Percentiles rank a stretch among this genome's conserved stretches.
These are phyloP conservation scores for Phainopepla nitens DNA, from an alignment of 2,113 vertebrate genomes.

Conservation along the genomic window DNA sequence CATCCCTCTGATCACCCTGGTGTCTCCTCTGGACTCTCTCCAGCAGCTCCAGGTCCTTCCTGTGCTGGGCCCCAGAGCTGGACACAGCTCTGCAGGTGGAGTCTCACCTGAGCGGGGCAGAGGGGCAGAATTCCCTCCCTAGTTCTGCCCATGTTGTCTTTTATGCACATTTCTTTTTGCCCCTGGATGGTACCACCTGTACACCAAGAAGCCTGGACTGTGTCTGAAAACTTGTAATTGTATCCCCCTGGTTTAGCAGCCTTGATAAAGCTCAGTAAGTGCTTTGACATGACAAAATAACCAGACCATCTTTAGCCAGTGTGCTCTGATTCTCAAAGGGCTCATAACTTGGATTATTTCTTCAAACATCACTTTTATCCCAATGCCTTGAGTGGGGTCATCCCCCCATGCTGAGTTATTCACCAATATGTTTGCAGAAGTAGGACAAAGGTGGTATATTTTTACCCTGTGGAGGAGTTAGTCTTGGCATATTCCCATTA, in stretches of 20 bases:
- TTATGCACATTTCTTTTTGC: background rate
- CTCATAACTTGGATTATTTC: background rate
- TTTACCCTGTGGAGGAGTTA: background rate
- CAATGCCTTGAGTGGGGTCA: background rate
- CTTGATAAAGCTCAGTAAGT: background rate
- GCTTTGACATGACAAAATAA: background rate
- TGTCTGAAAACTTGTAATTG: background rate
- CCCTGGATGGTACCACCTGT: background rate
- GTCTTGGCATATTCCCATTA: background rate
- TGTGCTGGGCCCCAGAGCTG: background rate
- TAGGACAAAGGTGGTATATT: background rate
- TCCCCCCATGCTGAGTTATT: background rate
- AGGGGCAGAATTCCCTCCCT: background rate
- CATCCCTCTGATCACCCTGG: background rate
- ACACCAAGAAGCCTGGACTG: background rate
- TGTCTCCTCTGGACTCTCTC: rapidly evolving
- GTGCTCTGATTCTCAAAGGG: background rate
- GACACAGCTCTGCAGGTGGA: background rate
- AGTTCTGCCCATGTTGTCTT: rapidly evolving
- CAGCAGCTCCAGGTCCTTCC: background rate
- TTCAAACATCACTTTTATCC: background rate
- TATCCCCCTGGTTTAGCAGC: background rate
- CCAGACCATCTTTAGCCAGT: background rate
- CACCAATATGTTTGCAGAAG: background rate
- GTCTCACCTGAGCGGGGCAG: background rate